Conservation (phyloP, 2,113 vertebrate genomes). For the Pseudorasbora parva region DNA sequence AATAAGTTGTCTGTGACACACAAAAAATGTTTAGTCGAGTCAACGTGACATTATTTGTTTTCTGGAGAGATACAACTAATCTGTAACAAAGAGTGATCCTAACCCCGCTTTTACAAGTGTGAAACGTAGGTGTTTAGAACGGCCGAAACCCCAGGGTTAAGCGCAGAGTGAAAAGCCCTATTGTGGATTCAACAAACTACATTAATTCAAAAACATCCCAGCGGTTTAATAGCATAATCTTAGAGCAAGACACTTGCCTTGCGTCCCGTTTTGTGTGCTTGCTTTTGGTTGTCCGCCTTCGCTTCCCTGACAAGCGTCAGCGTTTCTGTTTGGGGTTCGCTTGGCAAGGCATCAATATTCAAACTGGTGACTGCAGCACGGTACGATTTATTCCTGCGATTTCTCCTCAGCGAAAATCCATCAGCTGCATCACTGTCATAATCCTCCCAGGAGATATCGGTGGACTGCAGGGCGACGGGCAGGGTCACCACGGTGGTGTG, state of each 20-base stretch:
- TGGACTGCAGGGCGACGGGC: constrained; percentile 60
- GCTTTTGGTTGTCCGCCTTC: constrained; percentile 42
- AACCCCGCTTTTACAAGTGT: no score
- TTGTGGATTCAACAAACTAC: neutral
- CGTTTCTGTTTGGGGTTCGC: neutral
- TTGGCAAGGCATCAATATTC: constrained; percentile 1
- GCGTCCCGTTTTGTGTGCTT: constrained; percentile 54
- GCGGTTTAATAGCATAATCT: neutral
- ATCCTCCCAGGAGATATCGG: constrained; percentile 75
- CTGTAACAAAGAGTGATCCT: no score
- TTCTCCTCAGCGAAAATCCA: constrained; percentile 73
- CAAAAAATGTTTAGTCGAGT: no score
- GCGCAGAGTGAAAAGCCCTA: no score
- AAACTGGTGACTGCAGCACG: constrained; percentile 82
- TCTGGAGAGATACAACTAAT: no score
- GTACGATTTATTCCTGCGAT: constrained; percentile 90
- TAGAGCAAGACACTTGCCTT: constrained; percentile 65
- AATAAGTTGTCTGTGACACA: no score
- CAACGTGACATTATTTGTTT: no score
- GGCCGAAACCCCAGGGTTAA: no score
- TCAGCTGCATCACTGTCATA: constrained; percentile 71
- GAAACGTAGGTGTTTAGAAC: no score
- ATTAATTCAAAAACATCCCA: neutral
- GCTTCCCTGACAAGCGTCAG: constrained; percentile 76
- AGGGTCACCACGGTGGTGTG: constrained; percentile 83